phyloP scores from a whole-genome alignment of 2,113 vertebrate genomes.

The Cariama cristata region DNA sequence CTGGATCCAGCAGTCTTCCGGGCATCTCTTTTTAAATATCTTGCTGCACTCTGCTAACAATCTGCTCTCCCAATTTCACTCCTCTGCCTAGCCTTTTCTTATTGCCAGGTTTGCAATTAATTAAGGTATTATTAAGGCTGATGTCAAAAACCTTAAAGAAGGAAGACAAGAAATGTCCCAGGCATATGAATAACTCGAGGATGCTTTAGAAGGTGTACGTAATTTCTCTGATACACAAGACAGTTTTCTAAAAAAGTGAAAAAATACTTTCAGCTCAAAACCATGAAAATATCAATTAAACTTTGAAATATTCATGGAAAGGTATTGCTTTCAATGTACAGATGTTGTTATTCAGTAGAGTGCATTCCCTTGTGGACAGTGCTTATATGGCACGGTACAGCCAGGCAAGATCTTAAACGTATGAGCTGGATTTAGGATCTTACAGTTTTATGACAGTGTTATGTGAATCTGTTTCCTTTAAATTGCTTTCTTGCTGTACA shows the following conservation, averaged over 20 bases:
- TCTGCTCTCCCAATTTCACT: not conserved
- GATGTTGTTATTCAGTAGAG: not conserved
- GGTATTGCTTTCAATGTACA: not conserved
- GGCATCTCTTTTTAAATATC: not conserved
- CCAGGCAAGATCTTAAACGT: not conserved
- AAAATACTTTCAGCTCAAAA: not conserved
- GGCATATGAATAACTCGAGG: not conserved
- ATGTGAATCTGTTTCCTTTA: not conserved
- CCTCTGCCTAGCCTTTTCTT: not conserved
- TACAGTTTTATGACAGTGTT: not conserved
- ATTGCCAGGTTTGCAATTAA: not conserved
- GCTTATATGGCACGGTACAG: fast-evolving
- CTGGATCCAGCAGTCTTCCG: not conserved
- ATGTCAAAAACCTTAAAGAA: not conserved
- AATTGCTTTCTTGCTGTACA: not conserved
- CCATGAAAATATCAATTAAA: not conserved
- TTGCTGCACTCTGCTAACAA: not conserved
- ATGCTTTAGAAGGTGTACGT: not conserved
- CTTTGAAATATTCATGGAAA: not conserved
- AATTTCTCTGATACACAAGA: not conserved
- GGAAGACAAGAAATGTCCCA: not conserved
- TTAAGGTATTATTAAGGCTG: not conserved
- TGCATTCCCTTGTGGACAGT: not conserved
- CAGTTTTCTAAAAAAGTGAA: not conserved
- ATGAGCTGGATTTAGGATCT: not conserved